Conservation (phyloP, 1,140 invertebrate species). For the Sminthurides bifidus region DNA sequence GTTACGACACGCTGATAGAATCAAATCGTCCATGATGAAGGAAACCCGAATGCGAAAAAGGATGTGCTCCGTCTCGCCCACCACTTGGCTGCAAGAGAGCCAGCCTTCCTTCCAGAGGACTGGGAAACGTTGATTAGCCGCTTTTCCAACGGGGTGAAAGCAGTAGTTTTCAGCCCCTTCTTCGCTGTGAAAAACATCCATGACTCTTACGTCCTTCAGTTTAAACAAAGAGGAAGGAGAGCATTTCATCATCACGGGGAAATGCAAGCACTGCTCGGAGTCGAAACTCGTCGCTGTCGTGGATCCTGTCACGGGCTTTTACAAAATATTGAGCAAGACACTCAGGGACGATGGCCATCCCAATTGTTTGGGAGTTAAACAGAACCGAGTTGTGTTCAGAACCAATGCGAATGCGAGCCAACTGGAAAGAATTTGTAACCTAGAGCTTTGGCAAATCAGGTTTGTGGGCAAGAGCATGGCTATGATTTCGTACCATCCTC, state of each 20-base stretch:
- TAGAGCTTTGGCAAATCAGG: background rate
- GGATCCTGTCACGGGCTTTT: background rate
- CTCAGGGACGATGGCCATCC: background rate
- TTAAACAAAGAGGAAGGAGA: background rate
- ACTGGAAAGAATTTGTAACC: background rate
- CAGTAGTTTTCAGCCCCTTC: background rate
- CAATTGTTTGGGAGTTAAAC: background rate
- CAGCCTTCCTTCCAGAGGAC: background rate
- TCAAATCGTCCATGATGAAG: background rate
- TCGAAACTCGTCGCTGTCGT: background rate
- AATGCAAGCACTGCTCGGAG: background rate
- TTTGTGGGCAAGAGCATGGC: constrained; percentile 3
- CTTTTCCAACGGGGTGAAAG: background rate
- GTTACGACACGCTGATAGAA: background rate
- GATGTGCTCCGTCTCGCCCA: background rate
- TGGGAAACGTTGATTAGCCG: background rate
- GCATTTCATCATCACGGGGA: background rate
- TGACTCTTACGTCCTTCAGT: constrained; percentile 5
- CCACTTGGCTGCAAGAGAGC: background rate
- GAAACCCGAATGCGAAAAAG: background rate
- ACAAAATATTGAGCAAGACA: background rate
- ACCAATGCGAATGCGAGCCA: background rate
- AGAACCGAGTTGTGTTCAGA: background rate
- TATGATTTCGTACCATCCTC: background rate
- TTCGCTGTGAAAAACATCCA: constrained; percentile 3